Base-by-base conservation (phyloP, 23 tunicate species). In the Ascidia mentula region DNA sequence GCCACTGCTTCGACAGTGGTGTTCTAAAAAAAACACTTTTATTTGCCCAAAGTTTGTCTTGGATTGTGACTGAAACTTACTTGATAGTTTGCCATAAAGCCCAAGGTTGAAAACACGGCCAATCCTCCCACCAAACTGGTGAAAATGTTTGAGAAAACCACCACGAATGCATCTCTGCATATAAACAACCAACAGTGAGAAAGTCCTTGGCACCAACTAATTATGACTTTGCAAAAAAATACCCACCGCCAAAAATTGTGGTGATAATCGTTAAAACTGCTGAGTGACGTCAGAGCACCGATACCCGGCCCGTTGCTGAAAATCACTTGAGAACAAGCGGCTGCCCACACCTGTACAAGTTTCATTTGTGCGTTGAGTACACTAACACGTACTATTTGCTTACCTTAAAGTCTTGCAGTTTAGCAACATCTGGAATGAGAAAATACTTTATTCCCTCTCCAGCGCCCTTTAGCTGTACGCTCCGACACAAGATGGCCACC, bases 401-500 rank as follows among this genome's bases (percentile, higher is more conserved):
- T 42, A 42, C 53, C 53, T 42, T 26, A 20, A 53, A 53, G 13
- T 20, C 65, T 1, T 26, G 24, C 65, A 53, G 74, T 42, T 77
- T 77, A 13, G 79, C 74, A 6, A 76, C 12, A 45, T 81, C 71
- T 34, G 92, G 92, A 2, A 22, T 34, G 0, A 87, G 85, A 42
- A 81, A 87, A 9, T 61, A 76, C 24, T 69, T 28, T 1, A 87
- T 87, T 12, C 92, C 92, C 38, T 40, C 39, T 3, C 72, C 34
- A 12, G 92, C 92, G 13, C 92, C 92, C 0, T 87, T 86, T 60
- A 87, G 53, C 31, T 85, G 75, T 0, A 61, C 86, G 38, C 92
- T 85, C 36, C 86, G 61, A 38, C 76, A 34, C 4, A 81, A 31
- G 20, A 81, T 76, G 18, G 76, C 46, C 18, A 87, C 32, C 40